Evolutionary conservation across 2,113 vertebrate species (phyloP).

Genomic region (Ceratotherium simum): DNA sequence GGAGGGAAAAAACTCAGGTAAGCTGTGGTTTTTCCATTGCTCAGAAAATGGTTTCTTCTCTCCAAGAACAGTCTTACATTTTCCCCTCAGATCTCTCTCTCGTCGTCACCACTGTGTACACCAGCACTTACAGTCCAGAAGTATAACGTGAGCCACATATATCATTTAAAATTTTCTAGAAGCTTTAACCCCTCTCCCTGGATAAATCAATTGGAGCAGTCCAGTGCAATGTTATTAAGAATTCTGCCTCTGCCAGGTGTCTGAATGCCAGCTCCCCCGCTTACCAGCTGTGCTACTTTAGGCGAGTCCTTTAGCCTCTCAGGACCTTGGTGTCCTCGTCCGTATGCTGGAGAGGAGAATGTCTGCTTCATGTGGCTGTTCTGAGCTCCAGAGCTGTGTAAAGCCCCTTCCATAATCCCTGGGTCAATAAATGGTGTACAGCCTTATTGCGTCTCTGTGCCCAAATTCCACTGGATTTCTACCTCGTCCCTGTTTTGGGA

Average conservation of each 20-base stretch:
- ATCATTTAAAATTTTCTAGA: background rate
- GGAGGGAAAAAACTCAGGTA: background rate
- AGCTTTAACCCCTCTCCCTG: background rate
- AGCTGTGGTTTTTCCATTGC: background rate
- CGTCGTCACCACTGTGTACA: accelerated
- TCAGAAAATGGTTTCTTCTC: background rate
- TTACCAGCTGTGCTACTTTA: accelerated
- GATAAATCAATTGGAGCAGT: background rate
- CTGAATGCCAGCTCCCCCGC: accelerated
- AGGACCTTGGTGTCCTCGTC: background rate
- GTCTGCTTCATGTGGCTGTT: accelerated
- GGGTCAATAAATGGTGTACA: accelerated
- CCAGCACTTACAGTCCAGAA: background rate
- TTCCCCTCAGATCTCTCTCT: background rate
- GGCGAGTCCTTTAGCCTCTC: background rate
- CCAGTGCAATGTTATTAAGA: accelerated
- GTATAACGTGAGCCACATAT: accelerated
- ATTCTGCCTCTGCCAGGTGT: background rate
- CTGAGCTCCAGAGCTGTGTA: background rate
- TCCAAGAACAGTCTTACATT: background rate
- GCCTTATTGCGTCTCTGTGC: accelerated
- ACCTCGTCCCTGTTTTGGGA: background rate
- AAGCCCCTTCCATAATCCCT: background rate
- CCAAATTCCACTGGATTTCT: background rate
- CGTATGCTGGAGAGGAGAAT: background rate